phyloP scores from a whole-genome alignment of 2,888 invertebrate species.

The Pristionchus maxplancki region DNA sequence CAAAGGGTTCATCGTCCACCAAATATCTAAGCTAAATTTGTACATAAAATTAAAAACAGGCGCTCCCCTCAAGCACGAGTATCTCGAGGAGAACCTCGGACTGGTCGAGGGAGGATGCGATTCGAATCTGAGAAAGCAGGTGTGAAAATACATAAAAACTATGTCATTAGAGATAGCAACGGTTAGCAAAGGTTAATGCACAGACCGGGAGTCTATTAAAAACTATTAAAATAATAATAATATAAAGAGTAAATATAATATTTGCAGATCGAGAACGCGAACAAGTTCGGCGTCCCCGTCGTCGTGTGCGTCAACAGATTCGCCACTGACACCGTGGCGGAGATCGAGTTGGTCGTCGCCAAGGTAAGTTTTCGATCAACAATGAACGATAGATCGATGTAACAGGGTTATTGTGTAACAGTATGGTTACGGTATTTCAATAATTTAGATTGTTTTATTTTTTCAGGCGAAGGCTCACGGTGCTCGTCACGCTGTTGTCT shows the following conservation, averaged over 20 bases:
- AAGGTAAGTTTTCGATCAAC: constrained; percentile 71
- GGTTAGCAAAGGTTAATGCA: no score
- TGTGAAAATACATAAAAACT: no score
- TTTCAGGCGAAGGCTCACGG: constrained; percentile 84
- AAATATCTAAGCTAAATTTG: not conserved
- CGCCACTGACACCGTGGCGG: constrained; percentile 88
- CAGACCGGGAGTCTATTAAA: no score
- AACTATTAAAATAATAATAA: no score
- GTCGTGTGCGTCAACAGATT: constrained; percentile 94
- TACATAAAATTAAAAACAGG: constrained; percentile 51
- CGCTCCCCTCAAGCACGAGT: constrained; percentile 87
- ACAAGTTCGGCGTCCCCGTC: constrained; percentile 91
- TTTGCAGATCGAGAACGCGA: constrained; percentile 89
- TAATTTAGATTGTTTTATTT: no score
- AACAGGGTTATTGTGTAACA: not conserved
- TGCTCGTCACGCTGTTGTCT: constrained; percentile 90
- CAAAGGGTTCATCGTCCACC: no score
- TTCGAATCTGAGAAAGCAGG: constrained; percentile 89
- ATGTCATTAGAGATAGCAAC: no score
- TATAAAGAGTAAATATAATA: no score
- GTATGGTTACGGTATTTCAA: not conserved
- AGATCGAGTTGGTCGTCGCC: constrained; percentile 87
- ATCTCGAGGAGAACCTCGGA: constrained; percentile 87
- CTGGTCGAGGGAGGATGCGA: constrained; percentile 88
- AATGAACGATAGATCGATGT: not conserved